Conservation (phyloP, 1,140 invertebrate genomes). For the Colletes latitarsis region DNA sequence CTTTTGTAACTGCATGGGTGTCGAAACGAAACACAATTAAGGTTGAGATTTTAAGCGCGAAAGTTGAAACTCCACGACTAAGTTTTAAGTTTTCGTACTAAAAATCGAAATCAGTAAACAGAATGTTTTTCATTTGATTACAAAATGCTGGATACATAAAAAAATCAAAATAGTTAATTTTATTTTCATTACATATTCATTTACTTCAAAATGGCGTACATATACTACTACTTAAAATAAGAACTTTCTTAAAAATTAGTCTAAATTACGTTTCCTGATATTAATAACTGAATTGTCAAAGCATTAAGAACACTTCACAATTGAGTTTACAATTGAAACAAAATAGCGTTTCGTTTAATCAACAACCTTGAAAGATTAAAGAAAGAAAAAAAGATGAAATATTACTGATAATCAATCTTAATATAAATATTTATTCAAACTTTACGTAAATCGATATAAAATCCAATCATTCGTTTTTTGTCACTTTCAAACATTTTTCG, state of each 20-base stretch:
- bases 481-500: background rate
- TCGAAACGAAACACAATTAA: background rate
- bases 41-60: background rate
- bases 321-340: too few species aligned
- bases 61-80: background rate
- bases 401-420: background rate
- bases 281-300: background rate
- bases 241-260: too few species aligned
- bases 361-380: too few species aligned
- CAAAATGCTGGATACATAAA: too few species aligned
- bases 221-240: background rate
- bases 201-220: background rate
- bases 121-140: background rate
- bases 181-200: too few species aligned
- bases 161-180: too few species aligned
- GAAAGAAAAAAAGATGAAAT: background rate
- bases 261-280: background rate
- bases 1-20: background rate
- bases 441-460: constrained; percentile 27
- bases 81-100: background rate
- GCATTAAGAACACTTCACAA: too few species aligned
- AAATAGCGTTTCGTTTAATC: too few species aligned
- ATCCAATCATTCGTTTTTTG: background rate
- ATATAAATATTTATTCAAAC: constrained; percentile 26
- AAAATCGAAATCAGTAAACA: background rate